Evolutionary conservation across 1,140 invertebrate species (phyloP).

Genomic region (Nebria ingens): DNA sequence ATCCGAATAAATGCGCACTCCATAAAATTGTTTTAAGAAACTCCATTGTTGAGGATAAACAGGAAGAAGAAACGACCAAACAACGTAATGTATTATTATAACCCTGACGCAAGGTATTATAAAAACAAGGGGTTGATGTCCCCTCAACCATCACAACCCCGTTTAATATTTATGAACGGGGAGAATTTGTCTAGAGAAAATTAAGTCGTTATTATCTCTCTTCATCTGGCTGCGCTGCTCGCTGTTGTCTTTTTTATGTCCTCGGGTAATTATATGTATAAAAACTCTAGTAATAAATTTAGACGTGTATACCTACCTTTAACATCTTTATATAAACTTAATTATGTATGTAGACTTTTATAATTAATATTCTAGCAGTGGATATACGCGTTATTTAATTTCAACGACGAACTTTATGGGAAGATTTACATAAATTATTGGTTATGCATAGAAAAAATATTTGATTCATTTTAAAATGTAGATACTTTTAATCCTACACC

Average conservation of each 20-base stretch:
- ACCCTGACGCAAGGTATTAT: neutral
- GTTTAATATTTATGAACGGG: neutral
- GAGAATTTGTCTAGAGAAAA: slow-evolving; percentile 8
- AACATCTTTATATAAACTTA: neutral
- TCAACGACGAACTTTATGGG: neutral
- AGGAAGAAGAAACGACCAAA: neutral
- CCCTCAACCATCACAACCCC: too few species aligned
- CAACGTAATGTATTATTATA: neutral
- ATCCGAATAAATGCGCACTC: neutral
- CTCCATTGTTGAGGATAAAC: too few species aligned
- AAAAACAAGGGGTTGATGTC: neutral
- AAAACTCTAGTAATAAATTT: slow-evolving; percentile 1
- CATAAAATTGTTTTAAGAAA: neutral
- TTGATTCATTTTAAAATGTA: too few species aligned
- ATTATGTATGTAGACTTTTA: slow-evolving; percentile 1
- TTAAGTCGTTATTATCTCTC: slow-evolving; percentile 7
- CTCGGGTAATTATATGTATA: neutral
- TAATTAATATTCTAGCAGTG: slow-evolving; percentile 6
- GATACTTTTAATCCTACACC: too few species aligned
- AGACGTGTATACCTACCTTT: neutral
- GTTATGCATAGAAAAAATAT: too few species aligned
- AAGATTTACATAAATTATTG: slow-evolving; percentile 8
- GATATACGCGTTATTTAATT: slow-evolving; percentile 8
- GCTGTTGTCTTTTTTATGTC: slow-evolving; percentile 4
- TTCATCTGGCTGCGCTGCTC: neutral